A percentile compares a stretch with the other conserved stretches of the same genome.
Conservation (phyloP, 2,888 invertebrate species). For the Cerastoderma edule region DNA sequence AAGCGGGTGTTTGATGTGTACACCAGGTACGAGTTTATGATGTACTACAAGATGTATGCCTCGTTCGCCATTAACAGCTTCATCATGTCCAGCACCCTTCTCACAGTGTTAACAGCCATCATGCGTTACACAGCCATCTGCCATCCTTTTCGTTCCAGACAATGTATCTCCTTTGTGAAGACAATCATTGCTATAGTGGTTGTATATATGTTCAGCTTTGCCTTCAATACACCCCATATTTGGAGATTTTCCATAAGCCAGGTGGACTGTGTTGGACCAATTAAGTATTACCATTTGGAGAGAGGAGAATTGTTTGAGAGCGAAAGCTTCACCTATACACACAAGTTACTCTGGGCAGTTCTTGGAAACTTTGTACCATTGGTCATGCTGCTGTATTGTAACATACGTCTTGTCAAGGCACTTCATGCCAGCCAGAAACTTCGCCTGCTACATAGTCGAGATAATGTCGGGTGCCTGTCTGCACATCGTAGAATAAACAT, state of each 20-base stretch:
- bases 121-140: constrained; percentile 91
- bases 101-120: constrained; percentile 89
- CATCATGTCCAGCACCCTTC: constrained; percentile 89
- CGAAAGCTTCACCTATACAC: constrained; percentile 62
- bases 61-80: constrained; percentile 73
- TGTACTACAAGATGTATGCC: constrained; percentile 72
- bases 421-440: constrained; percentile 71
- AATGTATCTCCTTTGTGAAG: constrained; percentile 86
- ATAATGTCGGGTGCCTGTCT: constrained; percentile 68
- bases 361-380: constrained; percentile 75
- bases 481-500: constrained; percentile 76
- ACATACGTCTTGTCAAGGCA: constrained; percentile 73
- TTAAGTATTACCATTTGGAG: constrained; percentile 30
- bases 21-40: constrained; percentile 84
- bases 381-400: constrained; percentile 72
- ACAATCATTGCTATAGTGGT: constrained; percentile 87
- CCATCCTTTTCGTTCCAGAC: constrained; percentile 88
- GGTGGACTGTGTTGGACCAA: constrained; percentile 31
- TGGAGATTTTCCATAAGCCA: constrained; percentile 61
- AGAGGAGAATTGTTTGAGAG: constrained; percentile 51
- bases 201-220: constrained; percentile 87
- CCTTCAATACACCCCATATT: constrained; percentile 87
- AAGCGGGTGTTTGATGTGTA: constrained; percentile 84
- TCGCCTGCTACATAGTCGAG: constrained; percentile 69
- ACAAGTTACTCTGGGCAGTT: constrained; percentile 70